These are phyloP conservation scores for Diaprepes abbreviatus DNA, from an alignment of 2,888 invertebrate genomes.

Conservation along the genomic window DNA sequence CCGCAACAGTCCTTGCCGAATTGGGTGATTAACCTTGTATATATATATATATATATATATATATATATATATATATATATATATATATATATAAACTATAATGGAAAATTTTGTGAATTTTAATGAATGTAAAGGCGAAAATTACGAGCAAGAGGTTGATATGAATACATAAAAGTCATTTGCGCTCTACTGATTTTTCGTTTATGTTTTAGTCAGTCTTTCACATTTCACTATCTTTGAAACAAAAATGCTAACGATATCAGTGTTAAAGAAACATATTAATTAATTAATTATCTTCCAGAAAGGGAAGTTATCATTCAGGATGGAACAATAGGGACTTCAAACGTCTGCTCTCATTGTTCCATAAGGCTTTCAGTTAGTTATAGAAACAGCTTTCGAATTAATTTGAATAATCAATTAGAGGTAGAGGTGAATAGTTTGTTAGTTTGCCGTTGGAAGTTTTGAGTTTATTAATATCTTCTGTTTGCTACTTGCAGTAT, in stretches of 20 bases:
- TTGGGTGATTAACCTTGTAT: too few relatives aligned
- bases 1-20: too few relatives aligned
- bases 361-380: constrained; percentile 32
- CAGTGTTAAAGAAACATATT: background rate
- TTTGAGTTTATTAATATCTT: constrained; percentile 34
- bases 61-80: too few relatives aligned
- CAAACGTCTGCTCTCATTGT: constrained; percentile 38
- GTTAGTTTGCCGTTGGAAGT: constrained; percentile 23
- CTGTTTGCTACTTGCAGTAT: constrained; percentile 8
- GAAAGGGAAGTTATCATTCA: constrained; percentile 38
- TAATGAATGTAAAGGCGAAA: too few relatives aligned
- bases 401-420: constrained; percentile 50
- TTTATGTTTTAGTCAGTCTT: too few relatives aligned
- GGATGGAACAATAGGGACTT: constrained; percentile 27
- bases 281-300: constrained; percentile 36
- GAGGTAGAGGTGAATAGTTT: constrained; percentile 40
- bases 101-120: too few relatives aligned
- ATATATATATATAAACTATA: too few relatives aligned
- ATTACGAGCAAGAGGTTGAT: too few relatives aligned
- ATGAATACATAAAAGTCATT: too few relatives aligned
- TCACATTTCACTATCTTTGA: too few relatives aligned
- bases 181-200: too few relatives aligned
- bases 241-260: background rate
- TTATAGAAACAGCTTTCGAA: constrained; percentile 46
- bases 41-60: too few relatives aligned